phyloP scores from a whole-genome alignment of 2,888 invertebrate genomes.

The Smittia sp. region DNA sequence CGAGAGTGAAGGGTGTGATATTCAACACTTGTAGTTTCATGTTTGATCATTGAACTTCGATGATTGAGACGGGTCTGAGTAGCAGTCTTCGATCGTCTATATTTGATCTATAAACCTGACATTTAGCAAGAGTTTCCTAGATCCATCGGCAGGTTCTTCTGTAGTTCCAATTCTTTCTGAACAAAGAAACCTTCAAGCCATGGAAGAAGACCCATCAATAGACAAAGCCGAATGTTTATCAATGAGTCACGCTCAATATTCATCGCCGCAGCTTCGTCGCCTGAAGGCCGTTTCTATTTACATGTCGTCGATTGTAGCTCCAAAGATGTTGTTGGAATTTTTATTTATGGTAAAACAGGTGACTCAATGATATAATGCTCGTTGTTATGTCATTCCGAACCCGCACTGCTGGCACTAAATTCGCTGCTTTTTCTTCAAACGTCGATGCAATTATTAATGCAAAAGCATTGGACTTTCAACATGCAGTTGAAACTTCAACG shows the following conservation, averaged over 20 bases:
- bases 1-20: slow-evolving; percentile 35
- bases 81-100: no score
- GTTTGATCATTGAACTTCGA: slow-evolving; percentile 29
- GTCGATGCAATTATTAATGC: not conserved
- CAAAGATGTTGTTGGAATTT: not conserved
- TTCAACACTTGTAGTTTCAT: slow-evolving; percentile 30
- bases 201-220: no score
- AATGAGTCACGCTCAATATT: no score
- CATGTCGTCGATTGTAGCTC: slow-evolving; percentile 17
- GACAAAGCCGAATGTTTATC: no score
- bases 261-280: no score
- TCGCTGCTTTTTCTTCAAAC: not conserved
- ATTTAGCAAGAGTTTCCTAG: no score
- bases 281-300: slow-evolving; percentile 40
- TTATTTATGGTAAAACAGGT: slow-evolving; percentile 34
- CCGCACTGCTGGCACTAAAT: not conserved
- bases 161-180: no score
- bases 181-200: no score
- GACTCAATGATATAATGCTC: slow-evolving; percentile 24
- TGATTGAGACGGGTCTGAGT: no score
- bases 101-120: no score
- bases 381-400: not conserved
- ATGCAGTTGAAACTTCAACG: not conserved
- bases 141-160: no score
- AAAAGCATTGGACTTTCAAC: not conserved